Evolutionary conservation across 2,113 vertebrate genomes (phyloP).

Genomic region (Sebastes fasciatus): DNA sequence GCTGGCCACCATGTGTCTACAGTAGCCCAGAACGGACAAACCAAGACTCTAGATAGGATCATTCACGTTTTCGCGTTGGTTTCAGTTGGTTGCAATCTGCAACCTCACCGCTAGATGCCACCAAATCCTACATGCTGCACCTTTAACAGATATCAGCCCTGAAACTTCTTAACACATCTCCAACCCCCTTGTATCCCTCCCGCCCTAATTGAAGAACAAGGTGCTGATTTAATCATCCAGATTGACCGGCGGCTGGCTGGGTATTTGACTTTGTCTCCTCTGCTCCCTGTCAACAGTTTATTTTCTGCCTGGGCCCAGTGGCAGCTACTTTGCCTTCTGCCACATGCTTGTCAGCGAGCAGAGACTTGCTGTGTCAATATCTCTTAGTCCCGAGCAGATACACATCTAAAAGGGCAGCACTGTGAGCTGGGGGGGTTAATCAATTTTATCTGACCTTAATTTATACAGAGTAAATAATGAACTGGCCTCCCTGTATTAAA

Average conservation of each 20-base stretch:
- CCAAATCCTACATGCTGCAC: too few relatives aligned
- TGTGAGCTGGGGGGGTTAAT: conserved; percentile 66
- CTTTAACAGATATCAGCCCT: background rate
- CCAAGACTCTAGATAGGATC: too few relatives aligned
- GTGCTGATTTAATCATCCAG: conserved; percentile 47
- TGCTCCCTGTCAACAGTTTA: conserved; percentile 52
- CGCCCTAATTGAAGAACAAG: conserved; percentile 7
- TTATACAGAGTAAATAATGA: conserved; percentile 82
- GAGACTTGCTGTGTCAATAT: conserved; percentile 67
- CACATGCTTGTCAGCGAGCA: conserved; percentile 65
- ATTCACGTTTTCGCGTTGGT: too few relatives aligned
- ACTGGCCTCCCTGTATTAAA: conserved; percentile 69
- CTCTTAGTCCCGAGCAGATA: conserved; percentile 70
- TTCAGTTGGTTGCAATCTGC: too few relatives aligned
- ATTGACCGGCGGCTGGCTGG: conserved; percentile 37
- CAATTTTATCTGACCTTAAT: conserved; percentile 78
- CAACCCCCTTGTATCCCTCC: background rate
- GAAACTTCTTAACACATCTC: conserved; percentile 17
- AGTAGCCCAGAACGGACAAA: too few relatives aligned
- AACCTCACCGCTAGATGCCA: too few relatives aligned
- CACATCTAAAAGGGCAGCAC: conserved; percentile 69
- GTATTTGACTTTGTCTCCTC: conserved; percentile 59
- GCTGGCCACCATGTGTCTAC: too few relatives aligned
- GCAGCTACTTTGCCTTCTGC: conserved; percentile 68
- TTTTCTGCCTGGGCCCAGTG: conserved; percentile 48